A percentile compares a stretch with the other conserved stretches of the same genome.
Conservation (phyloP, 30 jellyfish, hydroid and myxozoan genomes). For the Turritopsis dohrnii region DNA sequence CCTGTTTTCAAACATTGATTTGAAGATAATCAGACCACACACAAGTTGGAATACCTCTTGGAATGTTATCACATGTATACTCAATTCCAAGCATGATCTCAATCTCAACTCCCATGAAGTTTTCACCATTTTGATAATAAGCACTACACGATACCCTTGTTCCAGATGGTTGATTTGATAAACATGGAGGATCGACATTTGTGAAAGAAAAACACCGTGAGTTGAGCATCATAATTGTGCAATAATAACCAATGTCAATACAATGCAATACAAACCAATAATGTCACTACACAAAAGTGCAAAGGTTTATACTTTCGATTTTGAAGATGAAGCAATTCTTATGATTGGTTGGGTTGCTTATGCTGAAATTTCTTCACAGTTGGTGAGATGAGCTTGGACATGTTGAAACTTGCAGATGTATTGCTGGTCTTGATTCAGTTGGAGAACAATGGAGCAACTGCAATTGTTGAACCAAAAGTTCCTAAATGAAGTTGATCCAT, state of each 20-base stretch:
- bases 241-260: background rate
- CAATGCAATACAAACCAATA: background rate
- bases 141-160: background rate
- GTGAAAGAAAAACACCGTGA: background rate
- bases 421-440: too few species aligned
- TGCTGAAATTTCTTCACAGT: background rate
- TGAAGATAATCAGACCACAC: constrained; percentile 6
- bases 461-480: too few species aligned
- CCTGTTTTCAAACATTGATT: background rate
- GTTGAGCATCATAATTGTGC: constrained; percentile 1
- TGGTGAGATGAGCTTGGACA: background rate
- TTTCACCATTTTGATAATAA: background rate
- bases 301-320: too few species aligned
- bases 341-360: background rate
- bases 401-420: too few species aligned
- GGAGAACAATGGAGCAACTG: too few species aligned
- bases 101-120: constrained; percentile 7
- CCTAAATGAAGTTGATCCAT: too few species aligned
- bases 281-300: constrained; percentile 10
- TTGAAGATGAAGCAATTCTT: constrained; percentile 16
- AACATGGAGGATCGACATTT: background rate
- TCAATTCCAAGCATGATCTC: constrained; percentile 7
- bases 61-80: background rate
- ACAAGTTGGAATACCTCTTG: constrained; percentile 5
- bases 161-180: constrained; percentile 5